A percentile compares a stretch with the other conserved stretches of the same genome.
Evolutionary conservation across 2,113 vertebrate species (phyloP).

Genomic region (Scartelaos histophorus): DNA sequence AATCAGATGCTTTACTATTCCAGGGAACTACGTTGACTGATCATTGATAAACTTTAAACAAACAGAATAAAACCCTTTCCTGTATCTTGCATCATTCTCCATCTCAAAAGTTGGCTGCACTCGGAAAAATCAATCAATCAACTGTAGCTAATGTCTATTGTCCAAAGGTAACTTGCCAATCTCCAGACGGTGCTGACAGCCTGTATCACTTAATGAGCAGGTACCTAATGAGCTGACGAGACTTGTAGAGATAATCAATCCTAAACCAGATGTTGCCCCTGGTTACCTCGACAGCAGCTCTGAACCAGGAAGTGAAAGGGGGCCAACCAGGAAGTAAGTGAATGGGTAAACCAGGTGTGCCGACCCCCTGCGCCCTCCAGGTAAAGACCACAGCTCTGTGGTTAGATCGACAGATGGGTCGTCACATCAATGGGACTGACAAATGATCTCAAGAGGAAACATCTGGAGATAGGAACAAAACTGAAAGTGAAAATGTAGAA

Average conservation of each 20-base stretch:
- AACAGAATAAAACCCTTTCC: too few species aligned
- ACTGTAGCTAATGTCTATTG: not conserved
- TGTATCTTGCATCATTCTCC: too few species aligned
- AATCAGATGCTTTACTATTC: too few species aligned
- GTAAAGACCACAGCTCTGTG: conserved; percentile 15
- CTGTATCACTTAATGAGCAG: not conserved
- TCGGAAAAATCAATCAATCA: too few species aligned
- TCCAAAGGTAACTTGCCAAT: not conserved
- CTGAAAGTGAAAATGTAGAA: not conserved
- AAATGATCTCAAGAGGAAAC: conserved; percentile 14
- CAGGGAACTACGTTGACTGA: too few species aligned
- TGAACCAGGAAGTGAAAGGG: conserved; percentile 41
- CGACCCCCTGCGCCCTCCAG: conserved; percentile 47
- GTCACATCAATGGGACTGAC: conserved; percentile 19
- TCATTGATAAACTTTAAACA: too few species aligned
- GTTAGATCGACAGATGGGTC: conserved; percentile 30
- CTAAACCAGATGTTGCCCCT: conserved; percentile 43
- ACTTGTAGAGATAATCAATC: not conserved
- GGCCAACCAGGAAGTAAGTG: not conserved
- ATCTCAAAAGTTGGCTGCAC: too few species aligned
- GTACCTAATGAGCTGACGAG: not conserved
- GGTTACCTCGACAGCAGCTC: conserved; percentile 7
- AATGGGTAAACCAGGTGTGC: not conserved
- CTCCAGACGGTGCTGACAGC: not conserved
- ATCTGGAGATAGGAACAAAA: not conserved